Conservation (phyloP, 2,797 vertebrate genomes). For the Hemitrygon akajei region DNA sequence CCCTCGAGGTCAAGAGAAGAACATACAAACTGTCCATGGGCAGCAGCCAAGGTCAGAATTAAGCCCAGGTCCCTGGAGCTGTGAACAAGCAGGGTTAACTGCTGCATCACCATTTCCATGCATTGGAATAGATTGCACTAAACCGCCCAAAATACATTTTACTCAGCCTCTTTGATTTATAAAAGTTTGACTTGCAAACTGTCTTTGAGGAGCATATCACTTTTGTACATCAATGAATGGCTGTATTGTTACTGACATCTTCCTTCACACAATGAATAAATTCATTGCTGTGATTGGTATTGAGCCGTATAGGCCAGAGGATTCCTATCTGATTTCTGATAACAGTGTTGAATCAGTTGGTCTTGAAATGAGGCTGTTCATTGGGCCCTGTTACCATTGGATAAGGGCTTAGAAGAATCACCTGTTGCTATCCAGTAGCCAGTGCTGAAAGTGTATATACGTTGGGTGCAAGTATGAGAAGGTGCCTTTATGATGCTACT, state of each 20-base stretch:
- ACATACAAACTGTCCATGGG: too few relatives aligned
- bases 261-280: neutral
- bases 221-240: too few relatives aligned
- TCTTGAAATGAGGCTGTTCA: neutral
- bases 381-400: neutral
- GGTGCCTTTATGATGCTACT: neutral
- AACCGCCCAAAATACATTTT: too few relatives aligned
- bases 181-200: too few relatives aligned
- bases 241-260: neutral
- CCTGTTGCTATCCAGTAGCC: constrained; percentile 7
- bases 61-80: too few relatives aligned
- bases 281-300: neutral
- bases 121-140: too few relatives aligned
- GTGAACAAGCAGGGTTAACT: too few relatives aligned
- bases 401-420: neutral
- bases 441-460: neutral
- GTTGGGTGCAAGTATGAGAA: neutral
- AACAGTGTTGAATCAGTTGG: neutral
- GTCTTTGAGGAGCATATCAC: too few relatives aligned
- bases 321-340: neutral
- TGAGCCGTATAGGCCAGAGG: neutral
- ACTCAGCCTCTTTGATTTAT: too few relatives aligned
- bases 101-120: too few relatives aligned
- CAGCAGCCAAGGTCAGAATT: too few relatives aligned
- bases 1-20: too few relatives aligned